Conservation (phyloP, 2,797 vertebrate genomes). For the Dallia pectoralis region DNA sequence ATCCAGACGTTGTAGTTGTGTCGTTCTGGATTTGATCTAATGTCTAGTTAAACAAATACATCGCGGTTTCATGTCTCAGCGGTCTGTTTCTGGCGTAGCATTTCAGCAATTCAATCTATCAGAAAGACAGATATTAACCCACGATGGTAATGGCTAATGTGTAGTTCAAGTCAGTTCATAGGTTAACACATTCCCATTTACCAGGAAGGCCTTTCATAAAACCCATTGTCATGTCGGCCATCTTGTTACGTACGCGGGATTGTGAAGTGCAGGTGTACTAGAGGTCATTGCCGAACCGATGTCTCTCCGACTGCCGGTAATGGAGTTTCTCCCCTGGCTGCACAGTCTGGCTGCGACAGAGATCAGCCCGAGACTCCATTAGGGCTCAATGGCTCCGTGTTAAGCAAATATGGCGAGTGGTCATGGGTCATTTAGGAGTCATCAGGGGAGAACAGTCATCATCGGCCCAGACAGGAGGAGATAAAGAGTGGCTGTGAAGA, state of each 20-base stretch:
- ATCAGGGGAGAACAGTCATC: background rate
- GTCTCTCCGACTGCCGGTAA: slow-evolving; percentile 16
- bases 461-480: background rate
- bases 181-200: slow-evolving; percentile 5
- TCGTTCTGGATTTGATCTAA: no score
- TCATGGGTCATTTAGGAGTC: slow-evolving; percentile 12
- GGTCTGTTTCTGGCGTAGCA: no score
- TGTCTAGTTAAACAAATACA: no score
- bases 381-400: slow-evolving; percentile 13
- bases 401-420: slow-evolving; percentile 7
- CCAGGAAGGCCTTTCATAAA: background rate
- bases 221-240: background rate
- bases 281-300: slow-evolving; percentile 12
- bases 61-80: no score
- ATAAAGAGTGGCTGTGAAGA: slow-evolving; percentile 1
- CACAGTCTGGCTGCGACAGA: background rate
- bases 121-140: no score
- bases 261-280: slow-evolving; percentile 3
- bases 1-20: no score
- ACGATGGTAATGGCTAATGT: background rate
- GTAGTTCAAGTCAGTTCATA: background rate
- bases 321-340: background rate
- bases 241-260: background rate
- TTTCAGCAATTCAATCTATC: no score
- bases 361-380: slow-evolving; percentile 13